A percentile compares a stretch with the other conserved stretches of the same genome.
Conservation (phyloP, 2,888 invertebrate species). For the Tuberolachnus salignus region DNA sequence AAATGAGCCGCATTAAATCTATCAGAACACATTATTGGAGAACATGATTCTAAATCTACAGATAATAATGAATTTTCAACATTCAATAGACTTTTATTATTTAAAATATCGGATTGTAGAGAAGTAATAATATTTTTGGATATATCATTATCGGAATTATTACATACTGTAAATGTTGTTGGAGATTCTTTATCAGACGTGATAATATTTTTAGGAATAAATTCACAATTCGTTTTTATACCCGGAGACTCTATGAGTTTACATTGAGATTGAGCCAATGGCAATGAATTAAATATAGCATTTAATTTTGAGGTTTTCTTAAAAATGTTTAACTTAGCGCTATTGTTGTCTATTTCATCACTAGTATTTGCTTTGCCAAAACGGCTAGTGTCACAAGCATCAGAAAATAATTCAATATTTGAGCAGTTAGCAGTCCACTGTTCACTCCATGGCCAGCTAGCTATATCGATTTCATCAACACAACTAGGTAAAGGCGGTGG, state of each 20-base stretch:
- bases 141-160: background rate
- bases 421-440: constrained; percentile 36
- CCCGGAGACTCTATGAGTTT: constrained; percentile 23
- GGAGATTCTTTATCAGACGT: constrained; percentile 31
- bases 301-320: constrained; percentile 44
- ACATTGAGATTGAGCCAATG: constrained; percentile 43
- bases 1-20: constrained; percentile 35
- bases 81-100: constrained; percentile 23
- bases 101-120: constrained; percentile 19
- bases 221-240: constrained; percentile 33
- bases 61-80: constrained; percentile 33
- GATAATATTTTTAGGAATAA: constrained; percentile 23
- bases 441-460: constrained; percentile 49
- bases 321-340: constrained; percentile 41
- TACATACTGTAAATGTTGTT: constrained; percentile 28
- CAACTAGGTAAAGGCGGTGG: constrained; percentile 35
- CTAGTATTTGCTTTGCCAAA: constrained; percentile 30
- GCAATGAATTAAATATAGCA: constrained; percentile 31
- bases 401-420: constrained; percentile 47
- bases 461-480: constrained; percentile 44
- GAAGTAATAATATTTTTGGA: constrained; percentile 6
- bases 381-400: constrained; percentile 26
- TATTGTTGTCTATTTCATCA: constrained; percentile 2
- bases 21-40: constrained; percentile 30
- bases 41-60: constrained; percentile 14